Evolutionary conservation across 2,888 invertebrate genomes (phyloP).

Genomic region (Chelonus formosanus): DNA sequence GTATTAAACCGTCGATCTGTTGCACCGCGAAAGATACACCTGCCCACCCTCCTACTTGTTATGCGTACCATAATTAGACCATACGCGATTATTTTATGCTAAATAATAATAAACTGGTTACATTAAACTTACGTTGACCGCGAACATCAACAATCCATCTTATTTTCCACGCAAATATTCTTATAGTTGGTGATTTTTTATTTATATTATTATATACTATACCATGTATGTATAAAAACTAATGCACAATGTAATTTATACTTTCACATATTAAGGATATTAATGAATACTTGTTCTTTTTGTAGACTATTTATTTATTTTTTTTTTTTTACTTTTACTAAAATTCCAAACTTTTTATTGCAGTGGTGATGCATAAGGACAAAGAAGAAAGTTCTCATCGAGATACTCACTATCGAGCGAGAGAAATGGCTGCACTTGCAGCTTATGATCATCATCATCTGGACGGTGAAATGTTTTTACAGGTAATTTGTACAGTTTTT

Average conservation of each 20-base stretch:
- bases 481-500: constrained; percentile 69
- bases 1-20: constrained; percentile 49
- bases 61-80: constrained; percentile 55
- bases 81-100: constrained; percentile 47
- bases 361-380: constrained; percentile 95
- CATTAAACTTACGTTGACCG: constrained; percentile 33
- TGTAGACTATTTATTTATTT: background rate
- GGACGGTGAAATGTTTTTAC: constrained; percentile 94
- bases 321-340: constrained; percentile 65
- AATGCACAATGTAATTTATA: too few relatives aligned
- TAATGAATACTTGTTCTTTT: background rate
- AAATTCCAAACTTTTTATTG: constrained; percentile 63
- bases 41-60: constrained; percentile 51
- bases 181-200: constrained; percentile 13
- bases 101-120: constrained; percentile 51
- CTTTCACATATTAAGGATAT: too few relatives aligned
- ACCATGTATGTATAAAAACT: background rate
- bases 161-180: constrained; percentile 18
- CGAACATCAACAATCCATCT: constrained; percentile 8
- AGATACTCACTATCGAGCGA: constrained; percentile 70
- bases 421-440: constrained; percentile 83
- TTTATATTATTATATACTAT: constrained; percentile 1
- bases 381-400: constrained; percentile 83
- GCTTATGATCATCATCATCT: constrained; percentile 90
- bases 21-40: constrained; percentile 51